Conservation (phyloP, 1,140 invertebrate species). For the Drosophila micromelanica region DNA sequence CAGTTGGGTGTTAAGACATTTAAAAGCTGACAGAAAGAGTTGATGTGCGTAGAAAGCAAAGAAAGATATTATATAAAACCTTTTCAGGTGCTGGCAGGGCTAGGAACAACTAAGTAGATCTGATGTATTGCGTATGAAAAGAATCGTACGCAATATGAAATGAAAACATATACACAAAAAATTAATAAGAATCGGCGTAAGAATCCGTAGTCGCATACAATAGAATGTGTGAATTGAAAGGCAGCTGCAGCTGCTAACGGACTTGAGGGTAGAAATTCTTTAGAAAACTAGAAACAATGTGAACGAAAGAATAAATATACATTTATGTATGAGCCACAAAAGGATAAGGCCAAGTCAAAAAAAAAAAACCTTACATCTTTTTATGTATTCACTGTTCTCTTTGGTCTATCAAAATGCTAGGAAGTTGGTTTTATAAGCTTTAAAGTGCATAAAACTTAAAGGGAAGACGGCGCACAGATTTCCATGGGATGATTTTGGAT, state of each 20-base stretch:
- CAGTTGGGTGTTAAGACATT: not conserved
- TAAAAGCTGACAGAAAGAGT: not conserved
- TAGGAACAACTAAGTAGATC: not conserved
- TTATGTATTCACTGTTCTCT: slow-evolving; percentile 1
- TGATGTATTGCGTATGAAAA: slow-evolving; percentile 2
- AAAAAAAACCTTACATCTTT: slow-evolving; percentile 14
- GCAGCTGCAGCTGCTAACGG: slow-evolving; percentile 28
- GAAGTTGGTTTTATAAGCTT: slow-evolving; percentile 40
- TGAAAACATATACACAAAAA: slow-evolving; percentile 13
- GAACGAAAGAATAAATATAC: slow-evolving; percentile 8
- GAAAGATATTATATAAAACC: not conserved
- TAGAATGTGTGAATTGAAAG: slow-evolving; percentile 37
- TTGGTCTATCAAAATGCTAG: slow-evolving; percentile 20
- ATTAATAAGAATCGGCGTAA: slow-evolving; percentile 26
- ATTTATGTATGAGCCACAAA: slow-evolving; percentile 1
- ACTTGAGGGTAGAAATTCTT: slow-evolving; percentile 22
- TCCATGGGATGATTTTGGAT: slow-evolving; percentile 26
- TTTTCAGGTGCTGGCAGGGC: not conserved
- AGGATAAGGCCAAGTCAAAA: not conserved
- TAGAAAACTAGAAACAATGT: slow-evolving; percentile 43
- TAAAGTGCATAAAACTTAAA: slow-evolving; percentile 40
- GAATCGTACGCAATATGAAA: slow-evolving; percentile 7
- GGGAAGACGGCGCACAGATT: slow-evolving; percentile 18
- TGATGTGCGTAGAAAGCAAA: not conserved
- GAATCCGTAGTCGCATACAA: slow-evolving; percentile 10